phyloP scores from a whole-genome alignment of 2,113 vertebrate genomes.

The Megaceryle torquata region DNA sequence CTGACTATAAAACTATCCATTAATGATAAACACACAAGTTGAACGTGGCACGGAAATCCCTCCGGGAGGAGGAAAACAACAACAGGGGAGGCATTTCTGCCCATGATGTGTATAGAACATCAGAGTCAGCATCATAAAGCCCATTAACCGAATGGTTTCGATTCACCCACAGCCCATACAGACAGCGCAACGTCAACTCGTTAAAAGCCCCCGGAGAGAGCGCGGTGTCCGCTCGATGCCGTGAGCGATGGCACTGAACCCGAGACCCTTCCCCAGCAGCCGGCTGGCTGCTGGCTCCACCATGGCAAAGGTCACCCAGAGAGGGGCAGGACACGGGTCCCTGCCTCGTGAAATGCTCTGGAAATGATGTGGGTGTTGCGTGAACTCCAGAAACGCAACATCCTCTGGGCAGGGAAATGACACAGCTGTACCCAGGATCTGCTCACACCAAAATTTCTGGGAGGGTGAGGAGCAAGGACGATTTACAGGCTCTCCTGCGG shows the following conservation, averaged over 20 bases:
- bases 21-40: not conserved
- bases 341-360: not conserved
- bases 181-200: accelerated
- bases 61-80: not conserved
- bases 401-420: not conserved
- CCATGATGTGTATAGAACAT: accelerated
- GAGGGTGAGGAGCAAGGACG: accelerated
- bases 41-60: accelerated
- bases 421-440: accelerated
- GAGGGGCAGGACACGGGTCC: no score
- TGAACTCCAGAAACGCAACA: accelerated
- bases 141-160: not conserved
- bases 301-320: not conserved
- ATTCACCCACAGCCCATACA: not conserved
- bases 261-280: accelerated
- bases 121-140: not conserved
- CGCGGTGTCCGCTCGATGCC: accelerated
- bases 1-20: not conserved
- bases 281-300: accelerated
- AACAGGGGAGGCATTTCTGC: not conserved
- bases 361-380: accelerated
- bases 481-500: accelerated
- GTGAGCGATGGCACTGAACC: accelerated
- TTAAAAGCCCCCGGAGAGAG: accelerated
- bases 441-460: not conserved